These are phyloP conservation scores for Chromobotia macracanthus DNA, from an alignment of 2,797 vertebrate species.

Conservation along the genomic window DNA sequence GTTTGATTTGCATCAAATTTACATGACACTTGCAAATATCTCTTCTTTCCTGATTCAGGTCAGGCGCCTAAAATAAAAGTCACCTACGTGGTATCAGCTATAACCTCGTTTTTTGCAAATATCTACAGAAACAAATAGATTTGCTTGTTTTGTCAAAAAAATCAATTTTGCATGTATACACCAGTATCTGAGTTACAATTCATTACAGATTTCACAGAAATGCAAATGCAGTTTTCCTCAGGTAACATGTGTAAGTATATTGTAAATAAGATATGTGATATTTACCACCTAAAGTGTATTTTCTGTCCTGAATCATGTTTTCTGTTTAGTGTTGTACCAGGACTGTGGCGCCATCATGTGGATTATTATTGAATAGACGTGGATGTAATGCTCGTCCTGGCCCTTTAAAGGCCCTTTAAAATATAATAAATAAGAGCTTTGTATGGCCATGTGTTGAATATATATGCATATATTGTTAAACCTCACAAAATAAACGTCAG, in stretches of 20 bases:
- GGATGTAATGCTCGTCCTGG: neutral
- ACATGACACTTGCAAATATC: constrained; percentile 54
- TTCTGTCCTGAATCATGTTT: neutral
- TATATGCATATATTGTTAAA: too few species aligned
- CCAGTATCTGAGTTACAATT: neutral
- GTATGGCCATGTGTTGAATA: too few species aligned
- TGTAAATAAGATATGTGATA: neutral
- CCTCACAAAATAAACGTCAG: too few species aligned
- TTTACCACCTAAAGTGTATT: neutral
- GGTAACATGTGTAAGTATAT: neutral
- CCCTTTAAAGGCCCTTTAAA: too few species aligned
- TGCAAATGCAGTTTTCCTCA: neutral
- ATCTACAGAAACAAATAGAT: neutral
- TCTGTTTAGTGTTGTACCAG: neutral
- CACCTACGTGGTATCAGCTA: neutral
- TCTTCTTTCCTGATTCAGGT: constrained; percentile 38
- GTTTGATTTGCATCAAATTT: constrained; percentile 60
- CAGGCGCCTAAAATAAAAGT: constrained; percentile 1
- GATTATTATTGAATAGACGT: neutral
- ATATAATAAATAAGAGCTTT: too few species aligned
- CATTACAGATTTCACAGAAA: neutral
- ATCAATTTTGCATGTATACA: neutral
- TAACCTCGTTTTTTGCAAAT: neutral
- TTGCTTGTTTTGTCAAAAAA: neutral
- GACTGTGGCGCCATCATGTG: constrained; percentile 11